These are phyloP conservation scores for Synergus umbraculus DNA, from an alignment of 2,888 invertebrate genomes.

Conservation along the genomic window DNA sequence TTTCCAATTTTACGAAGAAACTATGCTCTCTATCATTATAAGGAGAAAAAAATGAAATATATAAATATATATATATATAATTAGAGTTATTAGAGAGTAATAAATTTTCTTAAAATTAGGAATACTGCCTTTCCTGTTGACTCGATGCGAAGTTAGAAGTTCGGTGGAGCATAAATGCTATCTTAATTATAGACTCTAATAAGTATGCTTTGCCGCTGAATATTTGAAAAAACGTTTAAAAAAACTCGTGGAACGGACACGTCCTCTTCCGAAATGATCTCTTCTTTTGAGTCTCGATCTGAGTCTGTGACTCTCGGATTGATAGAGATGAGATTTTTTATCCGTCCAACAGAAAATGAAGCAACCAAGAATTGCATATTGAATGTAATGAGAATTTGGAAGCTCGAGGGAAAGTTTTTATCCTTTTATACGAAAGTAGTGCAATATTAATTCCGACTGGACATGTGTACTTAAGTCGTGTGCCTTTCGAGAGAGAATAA, in stretches of 20 bases:
- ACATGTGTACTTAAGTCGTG: conserved; percentile 31
- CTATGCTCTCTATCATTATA: background rate
- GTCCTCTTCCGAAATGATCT: conserved; percentile 20
- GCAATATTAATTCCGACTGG: conserved; percentile 24
- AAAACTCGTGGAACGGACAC: conserved; percentile 9
- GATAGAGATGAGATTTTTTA: conserved; percentile 32
- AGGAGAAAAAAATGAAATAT: background rate
- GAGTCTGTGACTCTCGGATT: conserved; percentile 17
- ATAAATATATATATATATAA: background rate
- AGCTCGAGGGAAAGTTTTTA: conserved; percentile 30
- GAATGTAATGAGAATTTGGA: background rate
- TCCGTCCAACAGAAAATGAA: conserved; percentile 35
- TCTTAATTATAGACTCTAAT: conserved; percentile 1
- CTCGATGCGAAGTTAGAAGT: background rate
- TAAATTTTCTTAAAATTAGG: background rate
- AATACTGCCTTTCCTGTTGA: background rate
- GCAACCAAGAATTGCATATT: conserved; percentile 26
- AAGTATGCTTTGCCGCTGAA: background rate
- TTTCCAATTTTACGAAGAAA: background rate
- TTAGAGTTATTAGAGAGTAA: background rate
- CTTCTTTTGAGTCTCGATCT: conserved; percentile 1
- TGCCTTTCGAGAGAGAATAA: conserved; percentile 29
- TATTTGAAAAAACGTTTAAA: background rate
- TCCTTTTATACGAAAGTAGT: conserved; percentile 28
- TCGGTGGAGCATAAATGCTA: conserved; percentile 1